phyloP scores from a whole-genome alignment of 2,113 vertebrate genomes.

The Herpetotheres cachinnans region DNA sequence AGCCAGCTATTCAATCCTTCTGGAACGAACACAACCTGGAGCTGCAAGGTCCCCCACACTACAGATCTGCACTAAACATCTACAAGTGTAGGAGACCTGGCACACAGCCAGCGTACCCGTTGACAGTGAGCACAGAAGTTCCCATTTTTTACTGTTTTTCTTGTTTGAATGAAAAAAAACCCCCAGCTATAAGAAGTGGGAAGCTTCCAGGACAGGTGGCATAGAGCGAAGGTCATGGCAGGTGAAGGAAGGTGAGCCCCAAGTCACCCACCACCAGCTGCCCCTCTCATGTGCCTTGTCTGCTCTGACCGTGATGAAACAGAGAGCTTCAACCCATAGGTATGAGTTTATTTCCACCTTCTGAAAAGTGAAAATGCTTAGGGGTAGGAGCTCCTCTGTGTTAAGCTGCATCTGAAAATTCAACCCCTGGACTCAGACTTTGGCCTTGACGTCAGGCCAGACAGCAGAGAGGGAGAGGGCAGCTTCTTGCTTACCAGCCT shows the following conservation, averaged over 20 bases:
- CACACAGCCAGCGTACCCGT: neutral
- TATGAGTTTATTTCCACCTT: neutral
- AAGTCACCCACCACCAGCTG: neutral
- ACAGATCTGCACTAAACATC: neutral
- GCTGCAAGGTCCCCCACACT: neutral
- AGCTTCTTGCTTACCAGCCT: constrained; percentile 83
- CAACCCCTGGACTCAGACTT: neutral
- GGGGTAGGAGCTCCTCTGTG: neutral
- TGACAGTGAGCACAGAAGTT: neutral
- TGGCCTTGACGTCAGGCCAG: neutral
- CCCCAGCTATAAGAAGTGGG: neutral
- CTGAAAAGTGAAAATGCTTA: rapidly evolving
- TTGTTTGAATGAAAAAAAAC: neutral
- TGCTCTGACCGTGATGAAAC: neutral
- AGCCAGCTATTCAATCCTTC: neutral
- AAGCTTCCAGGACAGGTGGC: neutral
- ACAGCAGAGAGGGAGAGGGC: neutral
- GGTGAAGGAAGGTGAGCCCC: neutral
- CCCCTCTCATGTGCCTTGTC: neutral
- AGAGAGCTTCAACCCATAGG: neutral
- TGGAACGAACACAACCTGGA: neutral
- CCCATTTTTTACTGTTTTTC: neutral
- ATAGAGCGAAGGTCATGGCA: neutral
- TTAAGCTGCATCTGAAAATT: neutral
- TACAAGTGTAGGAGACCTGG: rapidly evolving